phyloP scores from a whole-genome alignment of 1,140 invertebrate species.

The Scylla paramamosain region DNA sequence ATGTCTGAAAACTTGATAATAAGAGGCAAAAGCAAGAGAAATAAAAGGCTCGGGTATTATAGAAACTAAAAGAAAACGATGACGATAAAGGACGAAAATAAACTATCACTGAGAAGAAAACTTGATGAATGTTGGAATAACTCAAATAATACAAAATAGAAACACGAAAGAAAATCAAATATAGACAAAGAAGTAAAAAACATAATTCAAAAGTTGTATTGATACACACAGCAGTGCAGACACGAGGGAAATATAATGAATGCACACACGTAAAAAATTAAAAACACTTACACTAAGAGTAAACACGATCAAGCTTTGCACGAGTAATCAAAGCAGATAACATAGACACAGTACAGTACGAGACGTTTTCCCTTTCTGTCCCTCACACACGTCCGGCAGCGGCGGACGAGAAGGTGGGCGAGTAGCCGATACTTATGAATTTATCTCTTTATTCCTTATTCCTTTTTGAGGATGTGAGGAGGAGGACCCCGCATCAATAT shows the following conservation, averaged over 20 bases:
- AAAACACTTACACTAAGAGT: not conserved
- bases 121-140: not conserved
- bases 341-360: not conserved
- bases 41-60: too few species aligned
- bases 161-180: not conserved
- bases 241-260: too few species aligned
- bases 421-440: slow-evolving; percentile 23
- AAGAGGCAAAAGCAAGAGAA: too few species aligned
- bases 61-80: too few species aligned
- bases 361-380: not conserved
- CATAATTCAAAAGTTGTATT: too few species aligned
- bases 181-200: not conserved
- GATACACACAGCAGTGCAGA: too few species aligned
- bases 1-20: too few species aligned
- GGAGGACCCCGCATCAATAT: not conserved
- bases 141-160: not conserved
- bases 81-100: too few species aligned
- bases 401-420: not conserved
- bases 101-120: too few species aligned
- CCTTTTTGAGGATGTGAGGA: slow-evolving; percentile 11
- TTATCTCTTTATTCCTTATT: slow-evolving; percentile 16
- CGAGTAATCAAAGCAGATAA: not conserved
- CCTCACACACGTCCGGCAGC: not conserved
- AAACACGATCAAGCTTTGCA: slow-evolving; percentile 2
- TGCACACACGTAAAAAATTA: not conserved